These are phyloP conservation scores for Nysson spinosus DNA, from an alignment of 2,888 invertebrate species.

Conservation along the genomic window DNA sequence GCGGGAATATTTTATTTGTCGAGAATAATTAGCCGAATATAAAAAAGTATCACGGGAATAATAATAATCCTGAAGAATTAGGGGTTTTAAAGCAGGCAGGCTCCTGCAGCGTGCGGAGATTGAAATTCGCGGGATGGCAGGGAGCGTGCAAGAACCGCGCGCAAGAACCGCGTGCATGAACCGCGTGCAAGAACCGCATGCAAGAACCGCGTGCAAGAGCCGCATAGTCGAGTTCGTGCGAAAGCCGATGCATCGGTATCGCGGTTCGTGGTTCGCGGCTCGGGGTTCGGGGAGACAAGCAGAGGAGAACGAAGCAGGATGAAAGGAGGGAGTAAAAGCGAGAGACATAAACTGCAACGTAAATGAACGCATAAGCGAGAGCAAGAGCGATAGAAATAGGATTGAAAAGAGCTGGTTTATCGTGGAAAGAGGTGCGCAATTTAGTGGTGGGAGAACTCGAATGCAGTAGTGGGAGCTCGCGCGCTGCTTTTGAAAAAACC, in stretches of 20 bases:
- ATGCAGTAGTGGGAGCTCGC: conserved; percentile 61
- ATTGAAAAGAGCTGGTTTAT: neutral
- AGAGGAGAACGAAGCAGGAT: conserved; percentile 25
- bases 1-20: no score
- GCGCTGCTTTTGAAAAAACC: conserved; percentile 75
- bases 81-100: no score
- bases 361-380: conserved; percentile 22
- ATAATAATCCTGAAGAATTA: no score
- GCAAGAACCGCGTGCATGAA: no score
- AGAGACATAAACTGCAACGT: conserved; percentile 22
- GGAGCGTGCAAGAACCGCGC: no score
- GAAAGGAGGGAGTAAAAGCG: conserved; percentile 21
- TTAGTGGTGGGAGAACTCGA: conserved; percentile 27
- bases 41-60: no score
- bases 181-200: no score
- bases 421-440: conserved; percentile 18
- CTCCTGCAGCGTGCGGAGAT: no score
- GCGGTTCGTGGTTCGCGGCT: conserved; percentile 37
- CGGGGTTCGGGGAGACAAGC: conserved; percentile 11
- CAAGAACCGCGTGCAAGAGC: neutral
- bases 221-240: conserved; percentile 8
- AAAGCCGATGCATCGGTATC: conserved; percentile 20
- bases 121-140: no score
- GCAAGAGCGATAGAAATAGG: conserved; percentile 15
- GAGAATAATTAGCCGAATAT: no score